Percentiles rank a stretch among this genome's conserved stretches.
phyloP scores from a whole-genome alignment of 2,888 invertebrate species.

The Eristalis intricaria region DNA sequence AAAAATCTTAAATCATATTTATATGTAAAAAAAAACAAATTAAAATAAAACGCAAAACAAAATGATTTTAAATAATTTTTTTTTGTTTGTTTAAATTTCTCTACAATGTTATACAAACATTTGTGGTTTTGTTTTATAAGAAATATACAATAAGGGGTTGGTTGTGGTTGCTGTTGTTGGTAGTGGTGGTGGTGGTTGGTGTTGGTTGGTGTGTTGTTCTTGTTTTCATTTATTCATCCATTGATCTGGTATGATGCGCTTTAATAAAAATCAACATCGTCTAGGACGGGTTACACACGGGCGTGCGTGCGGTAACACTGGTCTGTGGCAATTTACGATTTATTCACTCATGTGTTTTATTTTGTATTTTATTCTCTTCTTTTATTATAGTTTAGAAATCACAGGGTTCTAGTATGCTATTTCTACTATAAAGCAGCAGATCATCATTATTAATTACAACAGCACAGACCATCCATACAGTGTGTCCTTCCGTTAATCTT shows the following conservation, averaged over 20 bases:
- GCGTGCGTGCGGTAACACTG: neutral
- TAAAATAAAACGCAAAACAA: conserved; percentile 39
- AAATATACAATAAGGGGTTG: conserved; percentile 61
- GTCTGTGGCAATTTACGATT: conserved; percentile 40
- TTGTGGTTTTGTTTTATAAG: conserved; percentile 55
- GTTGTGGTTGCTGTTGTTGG: conserved; percentile 20
- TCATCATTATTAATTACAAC: conserved; percentile 32
- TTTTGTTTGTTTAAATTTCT: conserved; percentile 46
- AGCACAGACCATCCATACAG: conserved; percentile 41
- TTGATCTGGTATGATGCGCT: neutral
- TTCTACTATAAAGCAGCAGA: conserved; percentile 56
- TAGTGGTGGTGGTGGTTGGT: conserved; percentile 22
- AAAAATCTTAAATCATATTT: conserved; percentile 57
- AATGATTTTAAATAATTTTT: conserved; percentile 36
- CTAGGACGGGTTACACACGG: neutral
- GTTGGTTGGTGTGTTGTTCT: conserved; percentile 29
- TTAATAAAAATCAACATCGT: neutral
- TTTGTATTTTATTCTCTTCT: neutral
- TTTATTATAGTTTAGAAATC: conserved; percentile 62
- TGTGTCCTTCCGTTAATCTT: conserved; percentile 10
- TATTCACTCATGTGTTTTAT: neutral
- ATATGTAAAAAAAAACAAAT: conserved; percentile 42
- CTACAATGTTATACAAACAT: conserved; percentile 65
- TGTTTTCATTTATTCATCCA: conserved; percentile 18
- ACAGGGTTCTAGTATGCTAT: conserved; percentile 67